Base-by-base conservation (phyloP, 2,888 invertebrate genomes). In the Stenodema calcarata region DNA sequence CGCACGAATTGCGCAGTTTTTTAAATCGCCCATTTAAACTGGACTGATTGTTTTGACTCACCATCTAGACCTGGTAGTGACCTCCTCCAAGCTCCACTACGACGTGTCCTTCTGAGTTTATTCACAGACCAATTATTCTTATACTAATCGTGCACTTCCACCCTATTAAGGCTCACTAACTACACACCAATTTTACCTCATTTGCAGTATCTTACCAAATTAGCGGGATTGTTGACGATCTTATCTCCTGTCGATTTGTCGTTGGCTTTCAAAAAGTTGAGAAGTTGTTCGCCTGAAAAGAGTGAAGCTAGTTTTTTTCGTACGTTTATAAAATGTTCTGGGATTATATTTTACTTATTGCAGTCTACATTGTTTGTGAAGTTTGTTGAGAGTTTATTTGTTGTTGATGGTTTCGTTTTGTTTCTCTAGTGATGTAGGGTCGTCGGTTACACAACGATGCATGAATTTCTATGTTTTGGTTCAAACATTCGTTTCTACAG, bases 211-310 rank as follows among this genome's bases (percentile, higher is more conserved):
- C 62, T 62, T 62, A 62, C 62, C 62, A 62, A 62, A n/a, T 50
- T 50, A 50, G 50, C 44, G 11, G 12, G 2, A 28, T 18, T 23
- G 41, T 78, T 44, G 44, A 18, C 27, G 6, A 18, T 4, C 3
- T 23, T 14, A 47, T 80, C 80, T 30, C 80, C 80, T 28, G 80
- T 14, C 1, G 47, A 54, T 54, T 35, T 50, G 28, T 80, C 80
- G 27, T 28, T 54, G 18, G 80, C 54, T 50, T 12, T 80, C 50
- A 80, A 80, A 30, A 80, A 54, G 9, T 80, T 54, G 44, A 80
- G 54, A 23, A 80, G 80, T 50, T 80, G 44, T 54, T 80, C 54
- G 44, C 80, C 80, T 80, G 80, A 7, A 54, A 78, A 80, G 27
- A 69, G 69, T 28, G 41, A 75, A n/a, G 18, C 7, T 42, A 18